Evolutionary conservation across 2,113 vertebrate species (phyloP).

Genomic region (Saiga tatarica): DNA sequence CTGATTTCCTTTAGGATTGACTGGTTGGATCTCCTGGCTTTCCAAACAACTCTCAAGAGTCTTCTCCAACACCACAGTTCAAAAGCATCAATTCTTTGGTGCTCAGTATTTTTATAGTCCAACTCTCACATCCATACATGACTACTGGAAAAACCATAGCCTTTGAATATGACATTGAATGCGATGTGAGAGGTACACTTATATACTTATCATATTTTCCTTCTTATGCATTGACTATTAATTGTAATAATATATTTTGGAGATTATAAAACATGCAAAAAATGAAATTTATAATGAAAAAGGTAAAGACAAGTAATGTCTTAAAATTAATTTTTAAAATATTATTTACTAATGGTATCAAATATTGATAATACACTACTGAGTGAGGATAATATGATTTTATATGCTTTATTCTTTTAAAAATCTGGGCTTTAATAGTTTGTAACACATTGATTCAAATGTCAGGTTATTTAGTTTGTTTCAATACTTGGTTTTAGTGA

Average conservation of each 20-base stretch:
- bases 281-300: neutral
- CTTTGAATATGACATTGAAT: neutral
- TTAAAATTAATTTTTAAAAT: neutral
- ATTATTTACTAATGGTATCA: neutral
- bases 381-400: neutral
- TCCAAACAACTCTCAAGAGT: neutral
- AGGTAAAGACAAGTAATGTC: neutral
- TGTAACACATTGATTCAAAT: neutral
- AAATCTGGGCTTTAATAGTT: neutral
- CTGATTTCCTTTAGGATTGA: neutral
- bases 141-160: neutral
- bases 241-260: neutral
- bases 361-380: neutral
- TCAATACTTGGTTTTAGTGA: neutral
- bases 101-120: neutral
- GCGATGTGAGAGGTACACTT: neutral
- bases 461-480: neutral
- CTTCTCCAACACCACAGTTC: neutral
- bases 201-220: neutral
- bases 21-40: neutral
- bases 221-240: neutral
- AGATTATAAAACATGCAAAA: neutral
- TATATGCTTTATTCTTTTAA: neutral
- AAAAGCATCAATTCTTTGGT: neutral
- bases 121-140: neutral